Evolutionary conservation across 2,797 vertebrate species (phyloP).

Genomic region (Lycodopsis pacificus): DNA sequence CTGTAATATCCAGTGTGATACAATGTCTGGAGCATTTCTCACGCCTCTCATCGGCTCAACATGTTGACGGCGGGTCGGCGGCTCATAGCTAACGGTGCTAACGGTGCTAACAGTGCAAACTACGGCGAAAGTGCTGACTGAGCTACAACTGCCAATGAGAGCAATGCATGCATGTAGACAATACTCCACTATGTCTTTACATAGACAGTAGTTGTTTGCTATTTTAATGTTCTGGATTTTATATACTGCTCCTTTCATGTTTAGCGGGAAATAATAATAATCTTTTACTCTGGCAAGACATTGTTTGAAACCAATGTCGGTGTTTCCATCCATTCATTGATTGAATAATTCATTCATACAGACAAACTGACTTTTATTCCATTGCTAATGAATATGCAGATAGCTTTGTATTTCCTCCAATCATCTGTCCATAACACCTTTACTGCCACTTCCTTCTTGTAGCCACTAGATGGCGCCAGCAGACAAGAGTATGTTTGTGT

Average conservation of each 20-base stretch:
- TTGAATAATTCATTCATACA: neutral
- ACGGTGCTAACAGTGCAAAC: neutral
- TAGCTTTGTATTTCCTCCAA: neutral
- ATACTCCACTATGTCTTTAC: neutral
- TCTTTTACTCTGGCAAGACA: neutral
- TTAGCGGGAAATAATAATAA: neutral
- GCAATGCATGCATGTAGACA: too few relatives aligned
- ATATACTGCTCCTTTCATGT: neutral
- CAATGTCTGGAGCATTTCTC: neutral
- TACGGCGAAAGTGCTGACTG: too few relatives aligned
- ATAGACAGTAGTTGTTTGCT: neutral
- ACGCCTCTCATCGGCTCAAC: too few relatives aligned
- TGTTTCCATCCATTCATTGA: neutral
- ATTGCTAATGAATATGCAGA: neutral
- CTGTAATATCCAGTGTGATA: neutral
- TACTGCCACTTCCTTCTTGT: neutral
- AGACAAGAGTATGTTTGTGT: neutral
- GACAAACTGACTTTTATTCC: neutral
- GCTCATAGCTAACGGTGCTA: neutral
- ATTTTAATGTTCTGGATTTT: too few relatives aligned
- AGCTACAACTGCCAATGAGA: too few relatives aligned
- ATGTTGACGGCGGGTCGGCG: too few relatives aligned
- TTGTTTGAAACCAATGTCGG: neutral
- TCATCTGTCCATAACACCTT: neutral
- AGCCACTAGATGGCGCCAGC: conserved; percentile 63